Base-by-base conservation (phyloP, 1,140 invertebrate genomes). In the Xylocopa sonorina region DNA sequence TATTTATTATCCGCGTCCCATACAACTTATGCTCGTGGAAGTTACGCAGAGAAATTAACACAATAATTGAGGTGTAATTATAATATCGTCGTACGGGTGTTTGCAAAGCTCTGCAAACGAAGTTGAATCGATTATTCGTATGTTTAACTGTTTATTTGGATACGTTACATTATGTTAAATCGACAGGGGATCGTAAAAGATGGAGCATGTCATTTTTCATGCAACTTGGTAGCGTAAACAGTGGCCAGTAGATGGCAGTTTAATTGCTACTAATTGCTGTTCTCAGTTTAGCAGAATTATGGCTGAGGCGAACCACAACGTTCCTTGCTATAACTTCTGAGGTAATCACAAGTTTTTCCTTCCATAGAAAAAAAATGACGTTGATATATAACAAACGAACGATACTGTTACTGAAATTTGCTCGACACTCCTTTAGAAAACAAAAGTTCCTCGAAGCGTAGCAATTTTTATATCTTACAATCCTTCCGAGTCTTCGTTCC, bases 131-230 rank as follows among this genome's bases (percentile, higher is more conserved):
- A 6, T 1, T 18, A 27, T 66, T 74, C 43, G 62, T n/a, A 55
- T 29, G 16, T 32, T 53, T 27, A 18, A 1, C 5, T 60, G 55
- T 66, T 66, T 51, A 66, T 75, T 66, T 43, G 34, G n/a, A 51
- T 24, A 18, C 43, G 18, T 57, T 60, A 41, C 50, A 50, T 63
- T 50, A 38, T 18, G 34, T 53, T 43, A 34, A 60, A 34, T 5
- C 29, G 21, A n/a, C 27, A 32, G 5, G n/a, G 5, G 12, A n/a
- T 14, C 4, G 27, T 14, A 18, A 18, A 41, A n/a, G 27, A 7
- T n/a, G 50, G 46, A 14, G n/a, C 12, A 27, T 46, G 32, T 46
- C 9, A 27, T 18, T 46, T 60, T 48, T 46, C 21, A 18, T 16
- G 29, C 24, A 16, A 24, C 34, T 4, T 38, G 18, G 16, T 4